Percentiles rank a stretch among this genome's conserved stretches.
Conservation (phyloP, 2,113 vertebrate genomes). For the Suricata suricatta region DNA sequence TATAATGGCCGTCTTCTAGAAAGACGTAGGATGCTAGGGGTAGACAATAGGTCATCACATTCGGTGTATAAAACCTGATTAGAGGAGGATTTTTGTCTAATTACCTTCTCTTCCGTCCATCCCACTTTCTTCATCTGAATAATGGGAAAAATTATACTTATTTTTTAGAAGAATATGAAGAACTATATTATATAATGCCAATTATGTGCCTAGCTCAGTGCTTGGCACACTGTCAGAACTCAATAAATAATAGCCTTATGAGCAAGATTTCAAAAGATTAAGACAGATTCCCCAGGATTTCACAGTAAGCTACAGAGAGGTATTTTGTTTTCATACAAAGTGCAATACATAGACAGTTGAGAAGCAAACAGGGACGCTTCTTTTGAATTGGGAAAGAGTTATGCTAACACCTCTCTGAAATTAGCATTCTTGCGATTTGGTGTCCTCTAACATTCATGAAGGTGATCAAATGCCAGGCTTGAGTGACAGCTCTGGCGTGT, state of each 20-base stretch:
- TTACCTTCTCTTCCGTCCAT: neutral
- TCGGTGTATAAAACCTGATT: neutral
- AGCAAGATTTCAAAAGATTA: neutral
- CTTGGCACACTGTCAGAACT: neutral
- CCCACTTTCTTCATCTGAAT: neutral
- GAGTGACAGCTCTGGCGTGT: neutral
- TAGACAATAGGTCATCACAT: neutral
- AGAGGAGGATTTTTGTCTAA: neutral
- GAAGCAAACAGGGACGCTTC: neutral
- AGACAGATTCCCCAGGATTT: neutral
- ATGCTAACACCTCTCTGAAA: neutral
- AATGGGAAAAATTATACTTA: neutral
- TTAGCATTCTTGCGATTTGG: neutral
- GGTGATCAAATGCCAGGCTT: neutral
- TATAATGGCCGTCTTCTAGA: neutral
- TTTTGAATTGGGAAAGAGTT: neutral
- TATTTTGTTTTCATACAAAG: conserved; percentile 1
- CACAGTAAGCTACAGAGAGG: neutral
- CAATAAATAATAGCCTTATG: neutral
- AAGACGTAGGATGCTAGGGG: neutral
- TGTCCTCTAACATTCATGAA: conserved; percentile 1
- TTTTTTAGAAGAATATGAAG: neutral
- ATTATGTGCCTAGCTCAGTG: neutral
- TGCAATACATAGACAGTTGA: neutral
- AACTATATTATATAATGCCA: neutral